phyloP scores from a whole-genome alignment of 2,797 vertebrate genomes.

The Dipus sagitta region DNA sequence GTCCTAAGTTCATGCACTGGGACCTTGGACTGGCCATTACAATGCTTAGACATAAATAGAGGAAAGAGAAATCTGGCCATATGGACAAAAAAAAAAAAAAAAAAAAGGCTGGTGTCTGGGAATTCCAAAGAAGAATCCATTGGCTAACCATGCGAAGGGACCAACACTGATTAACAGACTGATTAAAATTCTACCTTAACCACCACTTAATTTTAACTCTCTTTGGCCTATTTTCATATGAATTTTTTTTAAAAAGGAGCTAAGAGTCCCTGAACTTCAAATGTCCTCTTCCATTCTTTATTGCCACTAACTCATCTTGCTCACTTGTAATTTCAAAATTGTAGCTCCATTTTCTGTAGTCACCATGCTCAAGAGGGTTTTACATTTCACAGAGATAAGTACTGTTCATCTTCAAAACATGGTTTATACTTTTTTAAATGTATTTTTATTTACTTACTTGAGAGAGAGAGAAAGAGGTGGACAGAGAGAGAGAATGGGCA shows the following conservation, averaged over 20 bases:
- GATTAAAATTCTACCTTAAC: constrained; percentile 12
- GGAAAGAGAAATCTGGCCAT: not conserved
- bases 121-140: constrained; percentile 51
- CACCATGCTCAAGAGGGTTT: not conserved
- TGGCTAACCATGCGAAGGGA: constrained; percentile 25
- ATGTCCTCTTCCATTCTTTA: not conserved
- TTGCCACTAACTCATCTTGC: not conserved
- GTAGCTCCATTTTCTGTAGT: not conserved
- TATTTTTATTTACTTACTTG: too few species aligned
- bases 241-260: constrained; percentile 57
- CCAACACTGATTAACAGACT: constrained; percentile 21
- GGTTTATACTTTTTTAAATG: too few species aligned
- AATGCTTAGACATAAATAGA: constrained; percentile 2
- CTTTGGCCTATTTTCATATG: constrained; percentile 6
- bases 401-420: not conserved
- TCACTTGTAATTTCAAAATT: not conserved
- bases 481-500: too few species aligned
- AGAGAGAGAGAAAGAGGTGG: too few species aligned
- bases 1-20: not conserved
- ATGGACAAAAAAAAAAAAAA: constrained; percentile 2
- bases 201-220: constrained; percentile 13
- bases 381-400: not conserved
- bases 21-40: not conserved
- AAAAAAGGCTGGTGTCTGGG: constrained; percentile 6
- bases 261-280: not conserved